Base-by-base conservation (phyloP, 2,797 vertebrate species). In the Microchirus variegatus region DNA sequence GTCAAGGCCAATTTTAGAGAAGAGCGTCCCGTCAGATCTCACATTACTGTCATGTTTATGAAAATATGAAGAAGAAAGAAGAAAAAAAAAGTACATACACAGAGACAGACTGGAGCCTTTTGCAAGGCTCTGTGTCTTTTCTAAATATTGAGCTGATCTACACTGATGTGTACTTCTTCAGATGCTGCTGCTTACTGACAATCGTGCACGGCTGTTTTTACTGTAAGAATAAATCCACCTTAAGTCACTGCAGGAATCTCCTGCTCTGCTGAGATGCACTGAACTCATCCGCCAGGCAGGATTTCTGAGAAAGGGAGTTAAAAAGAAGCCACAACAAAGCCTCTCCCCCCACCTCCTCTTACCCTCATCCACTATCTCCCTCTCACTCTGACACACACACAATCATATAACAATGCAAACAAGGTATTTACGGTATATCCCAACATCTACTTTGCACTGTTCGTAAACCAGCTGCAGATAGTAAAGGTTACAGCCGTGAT, bases 251-350 rank as follows among this genome's bases (percentile, higher is more conserved):
- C 61, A 81, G 77, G 60, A 79, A 82, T 80, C 67, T 73, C 38
- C 18, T 54, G 36, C 18, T 68, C 68, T 62, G 60, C 55, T 3
- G 51, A 69, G 63, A 60, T 59, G 82, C 63, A 49, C 44, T 14
- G 46, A 57, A 37, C 63, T 75, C 48, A 69, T 74, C 73, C 72
- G 65, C 26, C 2, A 67, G 77, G 63, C 73, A 79, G 70, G 75
- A 80, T 81, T 89, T 89, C 85, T 83, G 87, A 85, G 88, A 90
- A 88, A 76, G 17, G 70, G 77, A 72, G 70, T 77, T 70, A 46
- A 38, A 81, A 67, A 73, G 22, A 19, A 77, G 53, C 66, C 47
- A 78, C 78, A 82, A 79, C 68, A 83, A 81, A 77, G 61, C 53
- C 36, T 45, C n/a, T n/a, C n/a, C n/a, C n/a, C n/a, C 7, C 9